Evolutionary conservation across 2,113 vertebrate genomes (phyloP).

Genomic region (Tenrec ecaudatus): DNA sequence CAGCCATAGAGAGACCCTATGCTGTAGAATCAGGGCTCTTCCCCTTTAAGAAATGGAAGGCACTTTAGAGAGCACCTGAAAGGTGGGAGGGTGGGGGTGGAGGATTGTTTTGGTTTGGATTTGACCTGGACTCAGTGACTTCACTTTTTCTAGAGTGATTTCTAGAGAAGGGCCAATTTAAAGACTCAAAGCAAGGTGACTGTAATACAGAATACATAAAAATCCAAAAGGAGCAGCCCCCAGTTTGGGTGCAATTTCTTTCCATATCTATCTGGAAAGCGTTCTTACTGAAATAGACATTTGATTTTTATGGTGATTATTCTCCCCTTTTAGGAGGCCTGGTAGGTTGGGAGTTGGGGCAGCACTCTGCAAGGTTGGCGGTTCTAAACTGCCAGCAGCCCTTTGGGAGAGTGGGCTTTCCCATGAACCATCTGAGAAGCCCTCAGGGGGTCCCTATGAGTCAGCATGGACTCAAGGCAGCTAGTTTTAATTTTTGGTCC

Average conservation of each 20-base stretch:
- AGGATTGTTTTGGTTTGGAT: too few relatives aligned
- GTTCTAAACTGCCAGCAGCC: too few relatives aligned
- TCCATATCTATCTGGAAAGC: conserved; percentile 2
- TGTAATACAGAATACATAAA: background rate
- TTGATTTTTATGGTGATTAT: background rate
- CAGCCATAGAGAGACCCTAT: background rate
- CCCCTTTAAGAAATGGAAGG: background rate
- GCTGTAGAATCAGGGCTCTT: background rate
- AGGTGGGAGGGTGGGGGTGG: too few relatives aligned
- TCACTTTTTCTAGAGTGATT: background rate
- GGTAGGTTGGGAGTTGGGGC: too few relatives aligned
- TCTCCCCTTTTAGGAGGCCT: background rate
- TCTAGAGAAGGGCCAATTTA: background rate
- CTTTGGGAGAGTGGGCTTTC: too few relatives aligned
- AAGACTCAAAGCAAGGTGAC: background rate
- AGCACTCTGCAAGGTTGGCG: too few relatives aligned
- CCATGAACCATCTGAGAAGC: too few relatives aligned
- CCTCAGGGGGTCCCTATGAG: too few relatives aligned
- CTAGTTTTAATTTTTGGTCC: too few relatives aligned
- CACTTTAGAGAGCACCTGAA: conserved; percentile 11
- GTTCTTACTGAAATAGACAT: background rate
- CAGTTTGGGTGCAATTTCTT: background rate
- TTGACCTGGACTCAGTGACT: too few relatives aligned
- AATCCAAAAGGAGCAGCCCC: background rate
- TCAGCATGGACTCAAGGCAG: too few relatives aligned